These are phyloP conservation scores for Cuniculus paca DNA, from an alignment of 2,797 vertebrate species.

Conservation along the genomic window DNA sequence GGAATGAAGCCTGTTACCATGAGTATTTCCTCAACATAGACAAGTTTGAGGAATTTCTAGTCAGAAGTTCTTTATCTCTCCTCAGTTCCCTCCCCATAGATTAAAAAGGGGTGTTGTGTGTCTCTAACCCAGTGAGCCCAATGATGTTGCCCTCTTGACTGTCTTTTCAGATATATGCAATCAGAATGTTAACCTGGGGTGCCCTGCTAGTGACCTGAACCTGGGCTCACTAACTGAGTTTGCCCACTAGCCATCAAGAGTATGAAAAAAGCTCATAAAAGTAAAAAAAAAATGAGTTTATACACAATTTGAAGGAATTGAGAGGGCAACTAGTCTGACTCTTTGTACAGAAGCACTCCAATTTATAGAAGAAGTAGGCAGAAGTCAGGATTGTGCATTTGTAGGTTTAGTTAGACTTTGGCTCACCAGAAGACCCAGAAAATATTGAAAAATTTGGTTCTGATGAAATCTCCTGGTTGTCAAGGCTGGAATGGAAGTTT, in stretches of 20 bases:
- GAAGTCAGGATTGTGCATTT: not conserved
- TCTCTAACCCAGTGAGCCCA: not conserved
- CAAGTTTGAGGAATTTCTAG: not conserved
- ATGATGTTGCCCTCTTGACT: not conserved
- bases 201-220: not conserved
- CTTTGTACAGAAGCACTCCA: not conserved
- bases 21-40: slow-evolving; percentile 7
- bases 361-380: not conserved
- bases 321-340: not conserved
- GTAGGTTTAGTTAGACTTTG: not conserved
- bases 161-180: not conserved
- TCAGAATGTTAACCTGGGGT: not conserved
- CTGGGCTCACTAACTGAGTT: not conserved
- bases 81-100: not conserved
- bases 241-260: not conserved
- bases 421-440: not conserved
- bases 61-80: not conserved
- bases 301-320: not conserved
- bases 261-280: not conserved
- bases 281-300: not conserved
- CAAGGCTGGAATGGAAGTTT: not conserved
- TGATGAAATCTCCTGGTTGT: not conserved
- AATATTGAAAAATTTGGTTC: not conserved
- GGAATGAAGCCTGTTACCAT: slow-evolving; percentile 47
- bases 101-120: not conserved